Evolutionary conservation across 2,888 invertebrate genomes (phyloP).

Genomic region (Lepas anatifera): DNA sequence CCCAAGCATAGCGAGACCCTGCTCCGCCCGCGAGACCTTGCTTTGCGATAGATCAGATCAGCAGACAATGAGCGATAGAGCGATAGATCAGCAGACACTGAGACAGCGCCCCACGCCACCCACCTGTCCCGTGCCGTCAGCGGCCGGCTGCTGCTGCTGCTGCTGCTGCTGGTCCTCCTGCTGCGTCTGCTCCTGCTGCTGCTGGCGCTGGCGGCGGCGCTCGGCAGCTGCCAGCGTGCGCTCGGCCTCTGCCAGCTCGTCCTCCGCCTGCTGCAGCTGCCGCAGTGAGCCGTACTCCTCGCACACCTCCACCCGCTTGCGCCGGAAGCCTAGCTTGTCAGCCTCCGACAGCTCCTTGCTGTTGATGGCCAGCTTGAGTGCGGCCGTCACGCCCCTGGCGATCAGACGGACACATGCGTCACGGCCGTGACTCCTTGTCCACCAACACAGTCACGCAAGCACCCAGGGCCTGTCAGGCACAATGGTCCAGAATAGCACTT

Average conservation of each 20-base stretch:
- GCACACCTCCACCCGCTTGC: constrained; percentile 24
- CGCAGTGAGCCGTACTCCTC: constrained; percentile 19
- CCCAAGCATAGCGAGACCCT: too few relatives aligned
- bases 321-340: constrained; percentile 25
- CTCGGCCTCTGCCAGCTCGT: neutral
- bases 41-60: too few relatives aligned
- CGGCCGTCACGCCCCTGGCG: constrained; percentile 26
- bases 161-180: neutral
- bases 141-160: neutral
- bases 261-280: neutral
- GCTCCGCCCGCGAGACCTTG: too few relatives aligned
- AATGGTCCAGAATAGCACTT: too few relatives aligned
- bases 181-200: neutral
- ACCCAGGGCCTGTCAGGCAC: too few relatives aligned
- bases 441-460: too few relatives aligned
- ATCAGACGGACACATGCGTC: too few relatives aligned
- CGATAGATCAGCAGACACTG: too few relatives aligned
- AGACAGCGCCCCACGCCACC: too few relatives aligned
- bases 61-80: too few relatives aligned
- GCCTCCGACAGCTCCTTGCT: constrained; percentile 27
- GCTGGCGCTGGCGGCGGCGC: neutral
- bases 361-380: constrained; percentile 28
- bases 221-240: neutral
- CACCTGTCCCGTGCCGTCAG: too few relatives aligned
- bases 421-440: too few relatives aligned